Base-by-base conservation (phyloP, 1,140 invertebrate species). In the Epicauta chinensis region DNA sequence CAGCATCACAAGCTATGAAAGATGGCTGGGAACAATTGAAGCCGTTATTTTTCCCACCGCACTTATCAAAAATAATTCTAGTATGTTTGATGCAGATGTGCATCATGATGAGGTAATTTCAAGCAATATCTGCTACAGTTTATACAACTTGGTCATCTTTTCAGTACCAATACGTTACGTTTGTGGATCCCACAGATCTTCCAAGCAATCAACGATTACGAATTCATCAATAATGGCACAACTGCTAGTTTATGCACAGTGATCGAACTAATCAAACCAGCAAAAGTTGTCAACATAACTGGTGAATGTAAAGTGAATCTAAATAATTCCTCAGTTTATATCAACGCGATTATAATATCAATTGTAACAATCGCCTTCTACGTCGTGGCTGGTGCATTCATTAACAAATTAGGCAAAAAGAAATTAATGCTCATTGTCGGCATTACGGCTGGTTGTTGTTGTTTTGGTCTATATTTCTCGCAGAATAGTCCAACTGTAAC, bases 101-200 rank as follows among this genome's bases (percentile, higher is more conserved):
- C 10, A 54, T 58, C 29, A 43, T 63, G 42, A 55, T 60, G 46
- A 56, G 60, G 62, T 64, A 51, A 44, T 40, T 34, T 7, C n/a
- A 43, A 14, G 15, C n/a, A n/a, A n/a, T n/a, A n/a, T n/a, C n/a
- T n/a, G n/a, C n/a, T n/a, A n/a, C n/a, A n/a, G n/a, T n/a, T n/a
- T n/a, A n/a, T n/a, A n/a, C n/a, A n/a, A n/a, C n/a, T n/a, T n/a
- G n/a, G n/a, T n/a, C n/a, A n/a, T n/a, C n/a, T 51, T 68, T 64
- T 54, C 50, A 73, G 71, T 13, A 43, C 66, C 17, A 80, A 79
- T 55, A 77, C 75, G 0, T 56, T 77, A 9, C 67, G 76, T 1
- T 66, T 78, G 6, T 83, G 81, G 81, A 75, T 81, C 46, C 81
- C 81, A 0, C 79, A 81, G 56, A 70, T 83, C 10, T 81, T 81